Conservation (phyloP, 2,113 vertebrate genomes). For the Trogon melanurus region DNA sequence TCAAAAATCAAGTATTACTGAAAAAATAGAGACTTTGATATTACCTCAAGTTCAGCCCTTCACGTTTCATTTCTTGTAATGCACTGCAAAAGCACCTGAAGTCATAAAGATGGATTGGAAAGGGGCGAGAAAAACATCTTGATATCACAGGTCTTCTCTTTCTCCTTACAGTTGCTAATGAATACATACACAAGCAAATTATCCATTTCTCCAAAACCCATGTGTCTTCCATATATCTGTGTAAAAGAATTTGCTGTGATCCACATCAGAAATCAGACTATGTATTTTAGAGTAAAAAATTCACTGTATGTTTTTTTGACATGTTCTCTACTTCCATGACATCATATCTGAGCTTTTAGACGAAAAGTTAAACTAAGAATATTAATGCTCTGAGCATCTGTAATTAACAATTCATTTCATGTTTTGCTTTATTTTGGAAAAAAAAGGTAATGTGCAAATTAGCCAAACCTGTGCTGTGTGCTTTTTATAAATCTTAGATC, state of each 20-base stretch:
- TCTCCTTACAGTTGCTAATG: neutral
- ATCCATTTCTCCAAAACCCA: neutral
- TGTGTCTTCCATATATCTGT: neutral
- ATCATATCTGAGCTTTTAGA: neutral
- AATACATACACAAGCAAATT: neutral
- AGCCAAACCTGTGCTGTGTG: neutral
- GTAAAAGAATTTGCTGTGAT: neutral
- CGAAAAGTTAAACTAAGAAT: neutral
- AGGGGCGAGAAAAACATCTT: neutral
- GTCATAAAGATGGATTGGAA: neutral
- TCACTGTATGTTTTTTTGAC: neutral
- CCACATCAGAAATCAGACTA: neutral
- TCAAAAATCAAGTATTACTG: neutral
- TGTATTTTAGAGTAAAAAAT: neutral
- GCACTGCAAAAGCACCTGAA: neutral
- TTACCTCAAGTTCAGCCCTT: neutral
- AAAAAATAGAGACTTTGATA: neutral
- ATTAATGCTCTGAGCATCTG: neutral
- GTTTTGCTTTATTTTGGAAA: neutral
- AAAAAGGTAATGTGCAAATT: neutral
- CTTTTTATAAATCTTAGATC: neutral
- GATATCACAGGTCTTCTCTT: neutral
- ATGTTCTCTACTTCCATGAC: neutral
- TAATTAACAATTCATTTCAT: neutral
- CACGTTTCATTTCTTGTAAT: neutral